These are phyloP conservation scores for Cyrtodaria siliqua DNA, from an alignment of 2,888 invertebrate species.

Conservation along the genomic window DNA sequence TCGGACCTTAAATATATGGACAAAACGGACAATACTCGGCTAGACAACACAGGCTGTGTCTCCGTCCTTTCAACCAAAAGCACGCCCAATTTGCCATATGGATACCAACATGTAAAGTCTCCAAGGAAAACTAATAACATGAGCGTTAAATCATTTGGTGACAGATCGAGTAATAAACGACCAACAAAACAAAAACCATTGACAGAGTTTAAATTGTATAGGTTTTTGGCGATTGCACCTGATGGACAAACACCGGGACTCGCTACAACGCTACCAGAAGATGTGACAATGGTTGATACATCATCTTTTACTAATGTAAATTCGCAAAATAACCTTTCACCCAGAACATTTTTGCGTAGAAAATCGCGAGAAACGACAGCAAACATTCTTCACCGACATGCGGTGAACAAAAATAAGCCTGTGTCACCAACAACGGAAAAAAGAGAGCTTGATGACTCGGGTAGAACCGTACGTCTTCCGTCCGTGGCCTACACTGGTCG, in stretches of 20 bases:
- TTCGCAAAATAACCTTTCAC: slow-evolving; percentile 4
- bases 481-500: slow-evolving; percentile 30
- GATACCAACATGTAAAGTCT: slow-evolving; percentile 6
- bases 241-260: slow-evolving; percentile 38
- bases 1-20: slow-evolving; percentile 13
- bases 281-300: slow-evolving; percentile 1
- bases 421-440: slow-evolving; percentile 15
- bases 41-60: slow-evolving; percentile 39
- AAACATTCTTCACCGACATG: slow-evolving; percentile 52
- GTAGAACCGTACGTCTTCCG: slow-evolving; percentile 47
- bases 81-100: slow-evolving; percentile 52
- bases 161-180: slow-evolving; percentile 35
- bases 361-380: slow-evolving; percentile 47
- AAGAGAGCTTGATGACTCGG: slow-evolving; percentile 9
- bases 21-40: slow-evolving; percentile 15
- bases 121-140: slow-evolving; percentile 13
- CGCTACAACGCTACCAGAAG: slow-evolving; percentile 32
- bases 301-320: not conserved
- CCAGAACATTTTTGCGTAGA: slow-evolving; percentile 24
- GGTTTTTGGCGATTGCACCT: slow-evolving; percentile 72
- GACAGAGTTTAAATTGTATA: slow-evolving; percentile 73
- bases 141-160: slow-evolving; percentile 41
- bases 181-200: slow-evolving; percentile 35
- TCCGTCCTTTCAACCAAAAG: slow-evolving; percentile 64
- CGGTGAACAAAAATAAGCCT: slow-evolving; percentile 21